Base-by-base conservation (phyloP, 1,140 invertebrate genomes). In the Pomacea maculata region DNA sequence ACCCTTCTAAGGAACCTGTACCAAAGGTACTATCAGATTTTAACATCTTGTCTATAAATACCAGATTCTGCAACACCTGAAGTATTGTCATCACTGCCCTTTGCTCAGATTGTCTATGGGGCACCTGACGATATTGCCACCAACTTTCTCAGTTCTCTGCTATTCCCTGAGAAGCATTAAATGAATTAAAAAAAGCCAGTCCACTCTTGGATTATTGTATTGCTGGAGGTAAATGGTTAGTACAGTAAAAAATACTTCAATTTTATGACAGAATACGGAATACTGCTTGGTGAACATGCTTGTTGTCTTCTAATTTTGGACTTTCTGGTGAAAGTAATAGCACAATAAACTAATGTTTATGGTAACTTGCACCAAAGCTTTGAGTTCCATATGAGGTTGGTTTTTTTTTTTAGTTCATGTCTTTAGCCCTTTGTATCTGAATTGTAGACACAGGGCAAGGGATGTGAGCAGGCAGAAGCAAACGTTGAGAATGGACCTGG, bases 1-100 rank as follows among this genome's bases (percentile, higher is more conserved):
- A 97, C 90, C 95, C 95, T 11, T 85, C 83, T n/a, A 75, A 88
- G 15, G 85, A 90, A 80, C 88, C 89, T n/a, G 87, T 85, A 80
- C 86, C 87, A 45, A 88, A 88, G 82, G 83, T 83, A 79, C 14
- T 15, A 61, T 75, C 55, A 75, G 10, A 29, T 9, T 45, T 45
- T 45, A 45, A 45, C 34, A 21, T 67, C 21, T 78, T 17, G 29
- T 3, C 12, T 7, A 34, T 17, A 19, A 54, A 67, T 21, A 54
- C 52, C 6, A n/a, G 14, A 78, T n/a, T 72, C 45, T 34, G 5
- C n/a, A 17, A 19, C 71, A 17, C n/a, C 25, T 25, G 25, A 25
- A 25, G 0, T 25, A 25, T 25, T 25, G 25, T 25, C 25, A 25
- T 25, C 25, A 25, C 25, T 25, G 25, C 25, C 5, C 45, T 73